These are phyloP conservation scores for Metalampra italica DNA, from an alignment of 2,888 invertebrate genomes.

Conservation along the genomic window DNA sequence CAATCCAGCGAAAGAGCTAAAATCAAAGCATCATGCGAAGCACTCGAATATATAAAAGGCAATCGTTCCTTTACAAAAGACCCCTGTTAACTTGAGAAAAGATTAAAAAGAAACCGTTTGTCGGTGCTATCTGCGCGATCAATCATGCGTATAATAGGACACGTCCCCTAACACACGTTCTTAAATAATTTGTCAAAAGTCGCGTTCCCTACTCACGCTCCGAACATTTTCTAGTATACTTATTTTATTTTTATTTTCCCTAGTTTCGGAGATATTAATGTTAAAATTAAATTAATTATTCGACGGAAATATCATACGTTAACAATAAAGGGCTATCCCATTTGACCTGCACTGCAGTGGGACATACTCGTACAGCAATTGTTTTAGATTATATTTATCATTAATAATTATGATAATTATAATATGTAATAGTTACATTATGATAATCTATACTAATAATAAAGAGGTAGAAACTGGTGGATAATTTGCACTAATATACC, in stretches of 20 bases:
- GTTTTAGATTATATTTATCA: no score
- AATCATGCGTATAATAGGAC: slow-evolving; percentile 68
- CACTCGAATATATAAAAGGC: slow-evolving; percentile 6
- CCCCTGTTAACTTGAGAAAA: slow-evolving; percentile 37
- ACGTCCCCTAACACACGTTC: slow-evolving; percentile 71
- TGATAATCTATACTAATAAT: no score
- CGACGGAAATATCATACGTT: no score
- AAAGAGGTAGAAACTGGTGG: no score
- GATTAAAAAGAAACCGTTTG: slow-evolving; percentile 57
- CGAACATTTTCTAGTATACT: slow-evolving; percentile 38
- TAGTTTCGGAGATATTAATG: slow-evolving; percentile 37
- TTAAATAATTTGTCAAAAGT: slow-evolving; percentile 77
- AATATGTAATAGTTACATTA: no score
- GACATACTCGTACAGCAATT: no score
- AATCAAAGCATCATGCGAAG: slow-evolving; percentile 13
- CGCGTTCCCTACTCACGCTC: slow-evolving; percentile 47
- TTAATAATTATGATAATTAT: no score
- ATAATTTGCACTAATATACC: no score
- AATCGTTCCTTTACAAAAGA: slow-evolving; percentile 29
- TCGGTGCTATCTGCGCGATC: slow-evolving; percentile 63
- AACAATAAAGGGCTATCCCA: no score
- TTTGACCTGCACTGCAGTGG: no score
- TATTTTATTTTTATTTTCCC: slow-evolving; percentile 50
- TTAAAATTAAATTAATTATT: background rate
- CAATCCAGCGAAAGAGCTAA: background rate